Base-by-base conservation (phyloP, 1,140 invertebrate genomes). In the Bombus impatiens region DNA sequence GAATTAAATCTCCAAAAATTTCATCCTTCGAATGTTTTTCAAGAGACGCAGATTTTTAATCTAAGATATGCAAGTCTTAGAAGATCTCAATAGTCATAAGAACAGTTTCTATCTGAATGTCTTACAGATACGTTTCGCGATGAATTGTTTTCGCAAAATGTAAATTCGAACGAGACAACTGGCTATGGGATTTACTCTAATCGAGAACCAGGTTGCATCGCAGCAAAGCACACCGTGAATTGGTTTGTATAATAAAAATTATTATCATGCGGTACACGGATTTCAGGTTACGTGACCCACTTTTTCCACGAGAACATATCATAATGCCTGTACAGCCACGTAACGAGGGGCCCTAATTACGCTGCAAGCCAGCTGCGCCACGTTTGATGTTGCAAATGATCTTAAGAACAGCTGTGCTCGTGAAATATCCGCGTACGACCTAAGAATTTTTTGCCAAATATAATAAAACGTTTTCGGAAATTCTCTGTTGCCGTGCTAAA, bases 291-390 rank as follows among this genome's bases (percentile, higher is more conserved):
- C 70, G 78, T 70, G 40, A 82, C 12, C 65, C 35, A 82, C 32
- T 75, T 90, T 89, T 88, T 89, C 70, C 40, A 75, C 65, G 57
- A 67, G 57, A 32, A 22, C 44, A 25, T 84, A 84, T 90, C 71
- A 86, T 86, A 82, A 81, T 77, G 68, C 81, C 53, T 37, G 77
- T 74, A 67, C 44, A 47, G 44, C 25, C 37, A 59, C 75, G 13
- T 87, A 91, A 91, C 72, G 81, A 91, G 82, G 40, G 37, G 32
- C n/a, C 68, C 71, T 82, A 89, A 91, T 91, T 91, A 89, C 86
- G 53, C 25, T 35, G n/a, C n/a, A 32, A 42, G 68, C 67, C 40
- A 68, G 72, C 47, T 65, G 42, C 74, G 37, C 32, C 68, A 62
- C 32, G 67, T 88, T 88, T 88, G 83, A 86, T 84, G 81, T 78